phyloP scores from a whole-genome alignment of 2,113 vertebrate species.

The Epinephelus lanceolatus region DNA sequence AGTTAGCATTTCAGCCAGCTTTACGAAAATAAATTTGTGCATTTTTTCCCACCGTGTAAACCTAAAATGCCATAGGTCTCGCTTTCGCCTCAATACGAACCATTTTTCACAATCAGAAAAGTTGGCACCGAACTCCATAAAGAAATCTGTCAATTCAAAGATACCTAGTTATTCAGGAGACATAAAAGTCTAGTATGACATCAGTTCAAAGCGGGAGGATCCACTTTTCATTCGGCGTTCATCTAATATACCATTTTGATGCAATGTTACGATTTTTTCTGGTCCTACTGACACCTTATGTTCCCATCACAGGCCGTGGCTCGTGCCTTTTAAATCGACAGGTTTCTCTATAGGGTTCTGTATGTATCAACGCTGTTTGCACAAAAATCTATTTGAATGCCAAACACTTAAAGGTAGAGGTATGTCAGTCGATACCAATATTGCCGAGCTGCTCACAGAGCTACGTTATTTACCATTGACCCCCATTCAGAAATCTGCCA shows the following conservation, averaged over 20 bases:
- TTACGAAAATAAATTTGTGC: neutral
- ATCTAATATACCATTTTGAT: accelerated
- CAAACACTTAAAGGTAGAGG: neutral
- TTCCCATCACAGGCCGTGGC: too few relatives aligned
- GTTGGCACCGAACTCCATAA: neutral
- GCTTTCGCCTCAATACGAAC: neutral
- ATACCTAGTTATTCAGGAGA: neutral
- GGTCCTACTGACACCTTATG: neutral
- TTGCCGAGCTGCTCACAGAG: constrained; percentile 71
- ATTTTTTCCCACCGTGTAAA: neutral
- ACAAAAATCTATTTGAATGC: neutral
- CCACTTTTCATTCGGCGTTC: neutral
- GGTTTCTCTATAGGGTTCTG: neutral
- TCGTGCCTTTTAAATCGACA: neutral
- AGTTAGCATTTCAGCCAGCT: neutral
- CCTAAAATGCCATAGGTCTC: accelerated
- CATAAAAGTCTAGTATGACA: accelerated
- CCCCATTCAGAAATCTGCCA: neutral
- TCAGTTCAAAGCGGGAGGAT: accelerated
- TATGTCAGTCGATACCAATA: constrained; percentile 53
- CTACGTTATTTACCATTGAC: neutral
- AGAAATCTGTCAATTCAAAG: neutral
- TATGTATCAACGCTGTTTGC: neutral
- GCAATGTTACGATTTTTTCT: too few relatives aligned
- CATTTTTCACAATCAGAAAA: too few relatives aligned